phyloP scores from a whole-genome alignment of 2,797 vertebrate species.

The Platyrinchus mystaceus region DNA sequence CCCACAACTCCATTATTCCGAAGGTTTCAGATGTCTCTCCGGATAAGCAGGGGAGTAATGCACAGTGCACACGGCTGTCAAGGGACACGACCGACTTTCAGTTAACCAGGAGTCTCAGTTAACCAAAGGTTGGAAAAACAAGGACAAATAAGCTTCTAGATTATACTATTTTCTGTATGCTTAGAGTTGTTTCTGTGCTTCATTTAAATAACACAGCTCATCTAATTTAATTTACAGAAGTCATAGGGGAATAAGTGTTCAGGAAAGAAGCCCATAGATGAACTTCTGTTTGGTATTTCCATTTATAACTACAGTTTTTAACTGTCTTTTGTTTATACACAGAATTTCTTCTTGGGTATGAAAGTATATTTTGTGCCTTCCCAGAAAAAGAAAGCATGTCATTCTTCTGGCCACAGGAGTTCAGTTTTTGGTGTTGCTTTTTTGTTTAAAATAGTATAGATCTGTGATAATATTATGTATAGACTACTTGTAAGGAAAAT shows the following conservation, averaged over 20 bases:
- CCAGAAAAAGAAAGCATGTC: background rate
- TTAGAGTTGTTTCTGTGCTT: background rate
- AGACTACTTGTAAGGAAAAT: background rate
- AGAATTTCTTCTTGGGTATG: background rate
- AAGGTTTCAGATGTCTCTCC: slow-evolving; percentile 33
- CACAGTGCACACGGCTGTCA: slow-evolving; percentile 16
- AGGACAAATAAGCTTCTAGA: slow-evolving; percentile 5
- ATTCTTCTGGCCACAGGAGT: background rate
- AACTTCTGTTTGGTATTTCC: background rate
- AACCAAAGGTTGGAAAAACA: slow-evolving; percentile 40
- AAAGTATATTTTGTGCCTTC: background rate
- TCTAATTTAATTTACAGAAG: slow-evolving; percentile 37
- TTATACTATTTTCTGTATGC: background rate
- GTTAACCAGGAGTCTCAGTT: slow-evolving; percentile 26
- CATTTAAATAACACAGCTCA: slow-evolving; percentile 39
- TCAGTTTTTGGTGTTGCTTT: background rate
- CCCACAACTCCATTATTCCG: slow-evolving; percentile 58
- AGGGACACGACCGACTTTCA: slow-evolving; percentile 58
- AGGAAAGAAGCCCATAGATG: background rate
- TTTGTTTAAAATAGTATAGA: background rate
- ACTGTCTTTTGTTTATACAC: background rate
- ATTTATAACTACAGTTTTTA: background rate
- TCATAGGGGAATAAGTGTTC: background rate
- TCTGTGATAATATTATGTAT: background rate
- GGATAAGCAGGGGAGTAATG: slow-evolving; percentile 48